Evolutionary conservation across 1,140 invertebrate species (phyloP), one percentile per base, ranked within the genome.

Genomic region (Diabrotica undecimpunctata): DNA sequence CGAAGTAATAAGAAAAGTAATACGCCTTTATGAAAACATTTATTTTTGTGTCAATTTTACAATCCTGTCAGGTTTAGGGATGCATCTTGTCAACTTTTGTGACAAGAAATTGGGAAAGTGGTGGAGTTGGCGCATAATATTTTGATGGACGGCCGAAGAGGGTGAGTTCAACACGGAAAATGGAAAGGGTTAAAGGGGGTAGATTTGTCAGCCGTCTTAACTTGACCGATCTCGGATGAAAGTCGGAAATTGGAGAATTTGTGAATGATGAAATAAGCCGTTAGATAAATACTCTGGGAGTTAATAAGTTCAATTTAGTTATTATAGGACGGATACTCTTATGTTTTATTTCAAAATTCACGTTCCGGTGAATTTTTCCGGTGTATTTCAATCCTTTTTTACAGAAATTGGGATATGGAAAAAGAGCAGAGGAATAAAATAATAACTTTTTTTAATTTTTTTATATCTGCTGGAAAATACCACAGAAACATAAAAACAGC

Each of bases 131-230:
- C 8, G 41, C 41, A 46, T 46, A 46, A 46, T 54, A 35, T 12
- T 54, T 54, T 54, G 53, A 54, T 54, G 53, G 53, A 54, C 53
- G 53, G 53, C 53, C 12, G 53, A 54, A 54, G 46, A 54, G 53
- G 53, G 53, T 54, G 12, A 54, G 12, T 46, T 35, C n/a, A 54
- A 8, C 53, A 35, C 3, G 12, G 53, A 35, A 54, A 12, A 54
- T 54, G 53, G 12, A 35, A 54, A 54, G 53, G 53, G 53, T 13
- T 54, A 54, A 54, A 54, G 25, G 53, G 53, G 12, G 25, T 54
- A 54, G 53, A 54, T 54, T 54, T 54, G 53, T 54, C 53, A 54
- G 53, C 12, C 12, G 53, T 54, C 53, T 54, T 54, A 35, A 54
- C 53, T n/a, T 12, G 53, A 54, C 53, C 12, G 53, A 8, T 46